Conservation (phyloP, 2,797 vertebrate genomes). For the Strix occidentalis region DNA sequence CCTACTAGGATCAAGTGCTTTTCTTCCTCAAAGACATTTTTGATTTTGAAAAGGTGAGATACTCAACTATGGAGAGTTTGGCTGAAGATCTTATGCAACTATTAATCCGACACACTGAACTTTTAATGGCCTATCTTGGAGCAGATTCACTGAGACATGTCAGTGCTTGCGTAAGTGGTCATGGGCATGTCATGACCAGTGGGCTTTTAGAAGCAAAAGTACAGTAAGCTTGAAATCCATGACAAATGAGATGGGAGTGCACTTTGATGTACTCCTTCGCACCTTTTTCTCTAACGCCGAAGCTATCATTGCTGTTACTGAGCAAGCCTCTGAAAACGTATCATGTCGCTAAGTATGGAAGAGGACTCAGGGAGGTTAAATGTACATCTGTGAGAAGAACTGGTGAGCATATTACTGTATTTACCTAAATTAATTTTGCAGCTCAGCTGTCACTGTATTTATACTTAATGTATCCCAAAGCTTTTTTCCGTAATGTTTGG, state of each 20-base stretch:
- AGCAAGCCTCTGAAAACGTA: not conserved
- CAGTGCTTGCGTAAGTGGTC: slow-evolving; percentile 60
- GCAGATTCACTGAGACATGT: slow-evolving; percentile 73
- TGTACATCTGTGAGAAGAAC: not conserved
- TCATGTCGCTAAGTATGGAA: not conserved
- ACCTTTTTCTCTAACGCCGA: not conserved
- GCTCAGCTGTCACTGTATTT: slow-evolving; percentile 39
- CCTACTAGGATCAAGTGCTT: slow-evolving; percentile 88
- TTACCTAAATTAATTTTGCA: slow-evolving; percentile 44
- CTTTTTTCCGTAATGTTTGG: slow-evolving; percentile 28
- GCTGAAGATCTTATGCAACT: slow-evolving; percentile 88
- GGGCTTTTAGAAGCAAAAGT: slow-evolving; percentile 78
- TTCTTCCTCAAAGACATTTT: slow-evolving; percentile 96
- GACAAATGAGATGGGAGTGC: not conserved
- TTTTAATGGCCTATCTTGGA: slow-evolving; percentile 86
- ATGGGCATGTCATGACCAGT: slow-evolving; percentile 63
- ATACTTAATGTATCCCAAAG: slow-evolving; percentile 46
- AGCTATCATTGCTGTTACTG: not conserved
- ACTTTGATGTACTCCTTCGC: not conserved
- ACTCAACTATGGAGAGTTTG: slow-evolving; percentile 85
- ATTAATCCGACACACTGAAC: slow-evolving; percentile 85
- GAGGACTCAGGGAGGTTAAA: slow-evolving; percentile 73
- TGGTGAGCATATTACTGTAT: not conserved
- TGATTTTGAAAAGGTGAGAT: slow-evolving; percentile 94
- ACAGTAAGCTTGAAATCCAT: slow-evolving; percentile 65